These are phyloP conservation scores for Pitta sordida DNA, from an alignment of 2,113 vertebrate species.

Conservation along the genomic window DNA sequence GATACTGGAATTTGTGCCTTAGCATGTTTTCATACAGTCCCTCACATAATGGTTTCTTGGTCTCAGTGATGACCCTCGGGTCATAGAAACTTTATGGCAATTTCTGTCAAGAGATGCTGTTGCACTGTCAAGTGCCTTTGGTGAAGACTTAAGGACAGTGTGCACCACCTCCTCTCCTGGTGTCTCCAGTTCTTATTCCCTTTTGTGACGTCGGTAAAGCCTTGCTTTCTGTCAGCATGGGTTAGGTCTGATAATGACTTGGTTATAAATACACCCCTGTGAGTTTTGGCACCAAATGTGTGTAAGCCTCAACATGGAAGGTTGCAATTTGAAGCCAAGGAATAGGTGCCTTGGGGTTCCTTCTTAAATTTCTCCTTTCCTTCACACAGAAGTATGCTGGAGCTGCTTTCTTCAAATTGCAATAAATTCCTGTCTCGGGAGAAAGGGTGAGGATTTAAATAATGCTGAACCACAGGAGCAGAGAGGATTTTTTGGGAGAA, in stretches of 20 bases:
- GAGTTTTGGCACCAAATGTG: not conserved
- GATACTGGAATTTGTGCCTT: not conserved
- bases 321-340: not conserved
- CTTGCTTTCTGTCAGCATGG: not conserved
- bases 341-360: not conserved
- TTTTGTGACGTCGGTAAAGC: accelerated
- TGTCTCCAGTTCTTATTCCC: not conserved
- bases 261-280: not conserved
- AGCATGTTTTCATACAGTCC: not conserved
- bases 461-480: accelerated
- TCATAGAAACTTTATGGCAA: not conserved
- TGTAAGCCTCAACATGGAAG: accelerated
- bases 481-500: not conserved
- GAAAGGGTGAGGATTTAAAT: not conserved
- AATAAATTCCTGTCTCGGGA: not conserved
- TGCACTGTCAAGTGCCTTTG: not conserved
- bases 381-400: not conserved
- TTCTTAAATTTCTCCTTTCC: not conserved
- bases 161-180: not conserved
- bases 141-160: not conserved
- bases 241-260: not conserved
- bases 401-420: not conserved
- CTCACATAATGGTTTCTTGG: not conserved
- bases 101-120: not conserved
- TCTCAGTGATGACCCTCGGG: not conserved